Evolutionary conservation across 92 coral and sea anemone species (phyloP).

Genomic region (Zoanthus sociatus): DNA sequence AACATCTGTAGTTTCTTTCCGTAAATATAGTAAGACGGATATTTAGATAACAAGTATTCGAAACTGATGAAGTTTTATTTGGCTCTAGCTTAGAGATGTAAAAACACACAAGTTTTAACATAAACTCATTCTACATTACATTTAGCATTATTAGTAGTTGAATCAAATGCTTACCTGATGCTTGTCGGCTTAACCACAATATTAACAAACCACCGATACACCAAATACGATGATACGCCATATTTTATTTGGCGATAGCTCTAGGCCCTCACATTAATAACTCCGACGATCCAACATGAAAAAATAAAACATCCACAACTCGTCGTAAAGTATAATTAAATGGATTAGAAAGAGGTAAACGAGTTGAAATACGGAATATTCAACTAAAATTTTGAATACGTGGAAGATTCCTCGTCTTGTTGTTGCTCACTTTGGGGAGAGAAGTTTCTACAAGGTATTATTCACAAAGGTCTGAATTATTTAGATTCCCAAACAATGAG

Average conservation of each 20-base stretch:
- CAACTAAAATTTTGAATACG: neutral
- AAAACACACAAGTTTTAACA: neutral
- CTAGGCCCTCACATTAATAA: neutral
- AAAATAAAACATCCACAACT: neutral
- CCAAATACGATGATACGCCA: neutral
- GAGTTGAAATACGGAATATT: neutral
- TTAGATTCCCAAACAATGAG: slow-evolving; percentile 13
- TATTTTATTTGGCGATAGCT: neutral
- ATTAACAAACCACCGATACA: neutral
- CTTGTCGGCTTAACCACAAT: neutral
- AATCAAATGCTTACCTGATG: slow-evolving; percentile 16
- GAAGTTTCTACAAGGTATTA: neutral
- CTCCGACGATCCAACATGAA: neutral
- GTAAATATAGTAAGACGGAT: too few species aligned
- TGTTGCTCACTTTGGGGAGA: neutral
- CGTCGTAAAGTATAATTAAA: neutral
- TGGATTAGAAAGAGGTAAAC: neutral
- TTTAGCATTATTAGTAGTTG: neutral
- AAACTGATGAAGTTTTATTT: too few species aligned
- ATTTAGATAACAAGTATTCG: too few species aligned
- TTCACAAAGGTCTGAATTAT: neutral
- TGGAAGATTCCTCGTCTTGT: neutral
- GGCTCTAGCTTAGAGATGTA: too few species aligned
- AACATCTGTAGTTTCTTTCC: too few species aligned
- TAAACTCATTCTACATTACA: neutral